Conservation (phyloP, 2,113 vertebrate genomes). For the Scophthalmus maximus region DNA sequence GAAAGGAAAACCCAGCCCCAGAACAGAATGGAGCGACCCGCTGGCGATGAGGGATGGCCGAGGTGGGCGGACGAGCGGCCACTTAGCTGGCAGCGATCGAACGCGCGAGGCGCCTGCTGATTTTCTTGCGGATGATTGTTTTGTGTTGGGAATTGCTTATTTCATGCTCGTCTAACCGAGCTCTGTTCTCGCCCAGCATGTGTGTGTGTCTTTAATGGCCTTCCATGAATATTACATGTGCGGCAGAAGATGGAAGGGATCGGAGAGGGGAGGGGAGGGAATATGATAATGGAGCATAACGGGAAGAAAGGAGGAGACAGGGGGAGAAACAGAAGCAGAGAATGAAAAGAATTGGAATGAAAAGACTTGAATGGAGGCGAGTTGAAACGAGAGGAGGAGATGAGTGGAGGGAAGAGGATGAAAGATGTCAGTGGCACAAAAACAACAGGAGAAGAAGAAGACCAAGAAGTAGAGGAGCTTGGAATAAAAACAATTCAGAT, state of each 20-base stretch:
- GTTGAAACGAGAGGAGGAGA: conserved; percentile 58
- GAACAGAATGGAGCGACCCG: not conserved
- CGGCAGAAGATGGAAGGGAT: conserved; percentile 54
- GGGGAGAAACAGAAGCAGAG: conserved; percentile 19
- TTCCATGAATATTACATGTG: conserved; percentile 70
- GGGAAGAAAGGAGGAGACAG: not conserved
- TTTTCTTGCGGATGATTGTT: conserved; percentile 48
- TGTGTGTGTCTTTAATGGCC: conserved; percentile 62
- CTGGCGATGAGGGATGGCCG: not conserved
- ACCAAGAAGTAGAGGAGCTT: conserved; percentile 6
- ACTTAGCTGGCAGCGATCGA: conserved; percentile 15
- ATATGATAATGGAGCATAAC: conserved; percentile 28
- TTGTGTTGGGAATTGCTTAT: conserved; percentile 56
- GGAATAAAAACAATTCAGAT: conserved; percentile 49
- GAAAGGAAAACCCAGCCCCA: not conserved
- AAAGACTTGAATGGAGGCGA: conserved; percentile 48
- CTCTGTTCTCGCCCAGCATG: conserved; percentile 39
- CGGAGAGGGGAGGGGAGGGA: conserved; percentile 22
- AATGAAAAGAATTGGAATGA: too few relatives aligned
- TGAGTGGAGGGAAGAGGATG: conserved; percentile 52
- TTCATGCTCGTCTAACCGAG: conserved; percentile 56
- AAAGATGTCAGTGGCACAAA: conserved; percentile 56
- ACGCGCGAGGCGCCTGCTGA: conserved; percentile 16
- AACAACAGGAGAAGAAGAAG: conserved; percentile 26
- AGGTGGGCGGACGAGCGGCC: not conserved